phyloP scores from a whole-genome alignment of 2,888 invertebrate genomes.

The Monoplex corrugatus region DNA sequence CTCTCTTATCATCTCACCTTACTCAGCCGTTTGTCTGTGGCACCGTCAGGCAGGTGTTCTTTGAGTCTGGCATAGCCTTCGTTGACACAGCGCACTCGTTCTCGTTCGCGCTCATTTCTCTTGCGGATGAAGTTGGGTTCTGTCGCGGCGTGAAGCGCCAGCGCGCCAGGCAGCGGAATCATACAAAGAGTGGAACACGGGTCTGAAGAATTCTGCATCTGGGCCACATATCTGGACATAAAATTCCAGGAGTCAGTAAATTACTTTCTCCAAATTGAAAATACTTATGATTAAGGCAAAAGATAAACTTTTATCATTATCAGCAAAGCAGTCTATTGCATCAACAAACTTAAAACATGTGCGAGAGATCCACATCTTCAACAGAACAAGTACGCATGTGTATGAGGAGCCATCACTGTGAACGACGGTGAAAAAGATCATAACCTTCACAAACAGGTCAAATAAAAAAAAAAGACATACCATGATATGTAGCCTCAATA shows the following conservation, averaged over 20 bases:
- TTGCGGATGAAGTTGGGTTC: conserved; percentile 78
- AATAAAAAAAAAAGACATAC: too few relatives aligned
- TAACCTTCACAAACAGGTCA: too few relatives aligned
- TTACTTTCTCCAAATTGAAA: not conserved
- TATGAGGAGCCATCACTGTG: too few relatives aligned
- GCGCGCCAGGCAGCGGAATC: conserved; percentile 75
- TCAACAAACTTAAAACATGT: too few relatives aligned
- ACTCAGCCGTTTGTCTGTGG: conserved; percentile 79
- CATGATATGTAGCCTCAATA: too few relatives aligned
- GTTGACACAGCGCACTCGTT: conserved; percentile 80
- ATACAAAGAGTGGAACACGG: conserved; percentile 76
- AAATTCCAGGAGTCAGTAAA: not conserved
- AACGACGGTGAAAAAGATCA: too few relatives aligned
- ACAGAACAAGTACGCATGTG: too few relatives aligned
- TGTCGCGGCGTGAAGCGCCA: conserved; percentile 64
- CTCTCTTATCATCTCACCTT: conserved; percentile 69
- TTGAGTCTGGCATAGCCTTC: conserved; percentile 78
- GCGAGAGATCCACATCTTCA: too few relatives aligned
- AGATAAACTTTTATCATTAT: too few relatives aligned
- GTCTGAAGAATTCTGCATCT: conserved; percentile 58
- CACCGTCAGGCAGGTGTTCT: conserved; percentile 76
- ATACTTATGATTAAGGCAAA: too few relatives aligned
- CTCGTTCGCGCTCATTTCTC: conserved; percentile 80
- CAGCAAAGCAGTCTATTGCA: too few relatives aligned
- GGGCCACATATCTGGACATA: conserved; percentile 54